phyloP scores from a whole-genome alignment of 2,113 vertebrate species.

The cat (Felis catus) region DNA sequence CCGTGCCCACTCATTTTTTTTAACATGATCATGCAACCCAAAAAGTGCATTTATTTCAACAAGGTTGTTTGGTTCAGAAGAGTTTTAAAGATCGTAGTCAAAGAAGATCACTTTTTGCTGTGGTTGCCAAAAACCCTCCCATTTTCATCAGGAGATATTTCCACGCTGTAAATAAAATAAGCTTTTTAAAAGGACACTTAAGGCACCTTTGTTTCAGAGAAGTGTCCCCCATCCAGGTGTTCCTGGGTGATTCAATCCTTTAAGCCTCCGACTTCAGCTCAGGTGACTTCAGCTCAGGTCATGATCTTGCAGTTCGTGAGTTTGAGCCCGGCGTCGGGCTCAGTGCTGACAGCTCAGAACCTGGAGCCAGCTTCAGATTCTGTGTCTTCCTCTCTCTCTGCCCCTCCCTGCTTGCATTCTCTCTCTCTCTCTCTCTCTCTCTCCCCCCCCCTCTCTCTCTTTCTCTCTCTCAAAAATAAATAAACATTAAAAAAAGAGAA shows the following conservation, averaged over 20 bases:
- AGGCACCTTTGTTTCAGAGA: background rate
- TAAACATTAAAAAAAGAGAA: background rate
- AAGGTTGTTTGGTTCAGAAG: background rate
- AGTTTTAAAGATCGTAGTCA: background rate
- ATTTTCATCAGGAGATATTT: slow-evolving; percentile 28
- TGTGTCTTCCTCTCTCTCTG: no score
- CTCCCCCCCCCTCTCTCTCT: no score
- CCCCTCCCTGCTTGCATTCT: no score
- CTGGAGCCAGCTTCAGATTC: no score
- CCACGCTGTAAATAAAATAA: background rate
- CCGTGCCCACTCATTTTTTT: background rate
- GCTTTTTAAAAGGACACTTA: background rate
- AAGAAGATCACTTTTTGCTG: slow-evolving; percentile 9
- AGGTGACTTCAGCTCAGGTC: no score
- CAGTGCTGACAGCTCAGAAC: no score
- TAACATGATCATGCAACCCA: background rate
- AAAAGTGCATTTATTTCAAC: slow-evolving; percentile 6
- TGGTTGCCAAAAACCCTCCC: background rate
- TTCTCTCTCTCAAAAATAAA: no score
- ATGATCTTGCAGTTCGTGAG: no score
- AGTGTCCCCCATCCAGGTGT: background rate
- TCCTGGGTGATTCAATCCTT: no score
- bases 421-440: no score
- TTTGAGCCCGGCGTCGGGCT: no score
- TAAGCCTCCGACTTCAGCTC: no score